Evolutionary conservation across 1,140 invertebrate genomes (phyloP).

Genomic region (Coptotermes formosanus): DNA sequence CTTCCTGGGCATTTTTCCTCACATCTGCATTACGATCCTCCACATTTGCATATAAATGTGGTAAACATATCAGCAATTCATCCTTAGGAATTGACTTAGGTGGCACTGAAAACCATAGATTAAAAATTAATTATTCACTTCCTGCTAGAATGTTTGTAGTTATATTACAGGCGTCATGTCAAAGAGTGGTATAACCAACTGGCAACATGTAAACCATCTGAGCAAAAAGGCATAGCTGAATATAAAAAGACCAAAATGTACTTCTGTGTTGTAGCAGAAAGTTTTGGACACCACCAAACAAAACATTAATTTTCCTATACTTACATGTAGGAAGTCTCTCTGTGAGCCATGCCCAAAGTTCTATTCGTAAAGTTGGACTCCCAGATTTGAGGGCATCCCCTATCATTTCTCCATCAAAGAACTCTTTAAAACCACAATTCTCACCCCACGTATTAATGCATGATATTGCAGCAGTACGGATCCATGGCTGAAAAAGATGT

Average conservation of each 20-base stretch:
- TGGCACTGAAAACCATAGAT: constrained; percentile 50
- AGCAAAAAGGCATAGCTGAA: no score
- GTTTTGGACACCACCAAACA: no score
- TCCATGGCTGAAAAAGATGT: constrained; percentile 56
- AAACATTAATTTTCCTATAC: constrained; percentile 28
- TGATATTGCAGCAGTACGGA: constrained; percentile 72
- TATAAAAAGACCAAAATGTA: no score
- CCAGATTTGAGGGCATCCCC: constrained; percentile 80
- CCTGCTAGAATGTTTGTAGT: no score
- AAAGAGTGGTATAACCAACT: no score
- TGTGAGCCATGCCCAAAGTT: constrained; percentile 82
- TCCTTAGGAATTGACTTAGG: constrained; percentile 74
- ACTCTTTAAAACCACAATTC: constrained; percentile 73
- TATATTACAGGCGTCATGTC: no score
- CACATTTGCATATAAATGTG: constrained; percentile 76
- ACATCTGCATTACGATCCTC: constrained; percentile 92
- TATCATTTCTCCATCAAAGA: constrained; percentile 88
- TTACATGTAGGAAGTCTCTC: constrained; percentile 74
- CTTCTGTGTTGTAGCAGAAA: no score
- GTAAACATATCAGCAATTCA: constrained; percentile 76
- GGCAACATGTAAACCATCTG: no score
- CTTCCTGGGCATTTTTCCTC: constrained; percentile 84
- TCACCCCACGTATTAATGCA: constrained; percentile 83
- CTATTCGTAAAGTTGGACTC: constrained; percentile 75
- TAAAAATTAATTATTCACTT: background rate